Evolutionary conservation across 2,113 vertebrate genomes (phyloP), one percentile per base, ranked within the genome.

Genomic region (Vireo altiloquus): DNA sequence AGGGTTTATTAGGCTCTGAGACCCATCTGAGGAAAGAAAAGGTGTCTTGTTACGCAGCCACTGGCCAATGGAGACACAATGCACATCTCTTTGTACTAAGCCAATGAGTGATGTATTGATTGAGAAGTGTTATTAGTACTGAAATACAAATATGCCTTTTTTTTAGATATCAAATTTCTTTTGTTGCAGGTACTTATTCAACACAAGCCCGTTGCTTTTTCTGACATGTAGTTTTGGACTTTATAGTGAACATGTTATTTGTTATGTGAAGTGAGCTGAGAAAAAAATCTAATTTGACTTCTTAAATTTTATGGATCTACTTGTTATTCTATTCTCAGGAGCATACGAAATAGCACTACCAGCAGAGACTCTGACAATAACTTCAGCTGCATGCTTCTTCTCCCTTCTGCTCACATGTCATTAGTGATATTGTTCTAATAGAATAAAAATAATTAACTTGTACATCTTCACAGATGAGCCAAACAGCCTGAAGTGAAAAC

Each of bases 371-470:
- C 44, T 94, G 54, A 76, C 66, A 76, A n/a, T 57, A 81, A 71
- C 18, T 92, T 88, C 50, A 74, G 63, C 78, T 82, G 33, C 50
- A 37, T 65, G 27, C 9, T 39, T 52, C 37, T 75, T 88, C 44
- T 88, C 50, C 40, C 35, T 84, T 79, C 74, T 75, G 24, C 64
- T 87, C 44, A 64, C 39, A 82, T 90, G 56, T 92, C 69, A 63
- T 89, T 40, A 92, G 52, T 9, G n/a, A 76, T 92, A 52, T 50
- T 69, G 60, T 68, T 95, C 87, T 89, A 88, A 90, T 64, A 95
- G 76, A 56, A 81, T 87, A 86, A 91, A 97, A 98, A 94, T 94
- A 96, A 65, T 96, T 84, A 93, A 54, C 64, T 65, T 54, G 27
- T 90, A 78, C 70, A 66, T 94, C 56, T 95, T 92, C 47, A 61